phyloP scores from a whole-genome alignment of 2,113 vertebrate genomes.

The Aptenodytes forsteri region DNA sequence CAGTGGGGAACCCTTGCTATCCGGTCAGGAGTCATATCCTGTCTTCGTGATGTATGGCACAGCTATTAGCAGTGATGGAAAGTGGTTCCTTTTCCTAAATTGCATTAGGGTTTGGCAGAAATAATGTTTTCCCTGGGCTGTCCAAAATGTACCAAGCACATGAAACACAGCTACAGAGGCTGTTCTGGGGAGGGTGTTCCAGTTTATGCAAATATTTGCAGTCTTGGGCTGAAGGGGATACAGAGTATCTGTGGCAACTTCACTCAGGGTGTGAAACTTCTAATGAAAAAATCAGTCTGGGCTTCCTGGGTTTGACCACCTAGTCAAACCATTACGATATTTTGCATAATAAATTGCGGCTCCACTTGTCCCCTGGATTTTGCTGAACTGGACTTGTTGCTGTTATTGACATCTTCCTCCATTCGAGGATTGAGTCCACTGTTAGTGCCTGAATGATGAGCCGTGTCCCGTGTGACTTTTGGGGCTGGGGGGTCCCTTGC shows the following conservation, averaged over 20 bases:
- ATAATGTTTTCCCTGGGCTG: background rate
- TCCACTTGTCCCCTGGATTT: background rate
- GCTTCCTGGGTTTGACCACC: background rate
- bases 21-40: background rate
- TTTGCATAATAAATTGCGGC: background rate
- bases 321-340: background rate
- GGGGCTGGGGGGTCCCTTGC: background rate
- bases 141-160: background rate
- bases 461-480: rapidly evolving
- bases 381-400: background rate
- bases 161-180: background rate
- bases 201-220: background rate
- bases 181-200: background rate
- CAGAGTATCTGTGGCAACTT: background rate
- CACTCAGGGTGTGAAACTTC: background rate
- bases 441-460: background rate
- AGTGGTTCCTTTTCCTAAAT: background rate
- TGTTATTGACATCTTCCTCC: background rate
- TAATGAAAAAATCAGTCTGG: background rate
- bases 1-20: background rate
- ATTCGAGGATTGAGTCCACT: background rate
- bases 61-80: background rate
- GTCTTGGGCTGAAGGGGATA: background rate
- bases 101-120: background rate
- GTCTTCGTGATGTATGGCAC: background rate